These are phyloP conservation scores for Hippocampus comes DNA, from an alignment of 2,113 vertebrate genomes.

Conservation along the genomic window DNA sequence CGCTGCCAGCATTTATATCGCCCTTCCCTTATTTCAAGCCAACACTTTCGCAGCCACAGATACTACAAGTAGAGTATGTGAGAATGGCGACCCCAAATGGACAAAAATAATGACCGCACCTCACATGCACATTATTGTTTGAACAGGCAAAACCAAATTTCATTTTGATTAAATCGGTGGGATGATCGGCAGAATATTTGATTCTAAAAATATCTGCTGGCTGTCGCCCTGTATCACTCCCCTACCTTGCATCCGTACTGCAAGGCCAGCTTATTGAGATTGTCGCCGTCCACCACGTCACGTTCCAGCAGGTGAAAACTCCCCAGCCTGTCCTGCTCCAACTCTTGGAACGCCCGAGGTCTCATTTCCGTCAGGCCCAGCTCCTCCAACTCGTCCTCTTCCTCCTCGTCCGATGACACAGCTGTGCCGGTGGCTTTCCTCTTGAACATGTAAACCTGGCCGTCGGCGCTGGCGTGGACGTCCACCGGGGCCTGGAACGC, in stretches of 20 bases:
- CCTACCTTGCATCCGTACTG: constrained; percentile 93
- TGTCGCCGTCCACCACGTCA: constrained; percentile 79
- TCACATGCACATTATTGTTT: too few relatives aligned
- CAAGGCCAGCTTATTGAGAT: constrained; percentile 88
- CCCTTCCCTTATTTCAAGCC: too few relatives aligned
- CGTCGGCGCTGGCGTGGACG: constrained; percentile 75
- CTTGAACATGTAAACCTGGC: constrained; percentile 83
- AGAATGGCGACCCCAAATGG: too few relatives aligned
- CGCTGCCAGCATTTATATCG: too few relatives aligned
- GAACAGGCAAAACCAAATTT: too few relatives aligned
- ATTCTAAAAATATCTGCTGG: background rate
- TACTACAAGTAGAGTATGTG: too few relatives aligned
- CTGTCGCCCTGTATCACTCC: background rate
- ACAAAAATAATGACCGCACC: too few relatives aligned
- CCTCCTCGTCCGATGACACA: constrained; percentile 81
- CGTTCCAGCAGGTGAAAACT: constrained; percentile 78
- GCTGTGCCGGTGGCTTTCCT: constrained; percentile 55
- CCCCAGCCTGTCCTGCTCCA: constrained; percentile 41
- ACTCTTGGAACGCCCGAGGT: constrained; percentile 55
- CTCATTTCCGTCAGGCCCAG: constrained; percentile 69
- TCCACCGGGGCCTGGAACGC: constrained; percentile 84
- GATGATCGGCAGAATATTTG: background rate
- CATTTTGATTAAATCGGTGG: too few relatives aligned
- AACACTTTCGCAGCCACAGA: too few relatives aligned
- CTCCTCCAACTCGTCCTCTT: constrained; percentile 74